phyloP scores from a whole-genome alignment of 2,888 invertebrate species.

The Adelphocoris suturalis region DNA sequence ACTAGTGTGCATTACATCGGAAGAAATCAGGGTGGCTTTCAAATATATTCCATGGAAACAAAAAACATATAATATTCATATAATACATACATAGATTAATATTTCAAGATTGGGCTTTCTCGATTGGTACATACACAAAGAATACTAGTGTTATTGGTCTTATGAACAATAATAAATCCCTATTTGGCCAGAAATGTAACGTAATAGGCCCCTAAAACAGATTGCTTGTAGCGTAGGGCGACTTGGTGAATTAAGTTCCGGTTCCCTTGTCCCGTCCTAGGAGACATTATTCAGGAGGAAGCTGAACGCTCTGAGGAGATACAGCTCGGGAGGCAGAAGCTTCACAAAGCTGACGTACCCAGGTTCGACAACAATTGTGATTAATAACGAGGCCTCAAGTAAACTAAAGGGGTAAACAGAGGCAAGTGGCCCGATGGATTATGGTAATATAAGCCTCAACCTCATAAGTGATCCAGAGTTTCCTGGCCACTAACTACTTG shows the following conservation, averaged over 20 bases:
- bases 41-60: no score
- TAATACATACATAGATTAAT: no score
- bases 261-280: not conserved
- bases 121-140: no score
- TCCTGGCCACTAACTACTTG: not conserved
- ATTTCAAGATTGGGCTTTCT: no score
- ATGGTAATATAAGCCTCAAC: slow-evolving; percentile 8
- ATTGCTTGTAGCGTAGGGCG: not conserved
- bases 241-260: not conserved
- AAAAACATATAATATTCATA: no score
- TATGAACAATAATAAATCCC: no score
- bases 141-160: no score
- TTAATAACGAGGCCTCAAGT: not conserved
- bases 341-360: not conserved
- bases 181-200: no score
- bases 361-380: slow-evolving; percentile 16
- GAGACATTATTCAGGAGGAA: slow-evolving; percentile 1
- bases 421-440: not conserved
- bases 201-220: not conserved
- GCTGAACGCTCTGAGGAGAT: not conserved
- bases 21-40: no score
- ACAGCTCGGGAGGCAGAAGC: not conserved
- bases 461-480: slow-evolving; percentile 7
- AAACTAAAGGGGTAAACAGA: slow-evolving; percentile 13
- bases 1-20: no score